Base-by-base conservation (phyloP, 2,888 invertebrate species). In the Gymnosoma rotundatum region DNA sequence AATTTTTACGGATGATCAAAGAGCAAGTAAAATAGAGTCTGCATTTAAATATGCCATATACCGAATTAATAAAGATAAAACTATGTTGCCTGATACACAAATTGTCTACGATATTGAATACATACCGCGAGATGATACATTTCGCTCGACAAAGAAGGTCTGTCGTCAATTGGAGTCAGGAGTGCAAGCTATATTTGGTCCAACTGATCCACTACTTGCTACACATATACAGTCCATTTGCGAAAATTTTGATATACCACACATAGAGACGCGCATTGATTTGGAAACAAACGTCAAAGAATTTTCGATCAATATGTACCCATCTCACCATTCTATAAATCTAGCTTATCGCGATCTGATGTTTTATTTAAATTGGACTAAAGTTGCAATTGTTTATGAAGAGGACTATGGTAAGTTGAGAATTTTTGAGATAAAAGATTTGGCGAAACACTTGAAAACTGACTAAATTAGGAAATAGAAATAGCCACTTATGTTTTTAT, bases 41-140 rank as follows among this genome's bases (percentile, higher is more conserved):
- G 98, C 98, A 1, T 98, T 98, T 93, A 98, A 98, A 90, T 98
- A 98, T 93, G 98, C 98, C 9, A 97, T 98, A 16, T 97, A 98
- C 93, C 95, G 96, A 87, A 97, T 98, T 90, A 98, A 98, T 93
- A 96, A 97, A 89, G 97, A 98, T 89, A 94, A 96, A 75, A 94
- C 94, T 83, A 93, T 98, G 18, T 93, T 98, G 75, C 96, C 98
- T 0, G 96, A 97, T 89, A 97, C 96, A 0, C 97, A 97, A 3
- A 93, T 98, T 54, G 95, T 97, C n/a, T 98, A 98, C 91, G 97
- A 98, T 89, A 97, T 98, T 88, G 96, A 97, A 92, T 97, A 98
- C 91, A 96, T 97, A 58, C 96, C 96, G 2, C 95, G 95, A 73
- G 96, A 97, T 89, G 98, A 98, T 93, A 97, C 97, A 80, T 98